Evolutionary conservation across 2,888 invertebrate species (phyloP).

Genomic region (Stenolophus ochropezus): DNA sequence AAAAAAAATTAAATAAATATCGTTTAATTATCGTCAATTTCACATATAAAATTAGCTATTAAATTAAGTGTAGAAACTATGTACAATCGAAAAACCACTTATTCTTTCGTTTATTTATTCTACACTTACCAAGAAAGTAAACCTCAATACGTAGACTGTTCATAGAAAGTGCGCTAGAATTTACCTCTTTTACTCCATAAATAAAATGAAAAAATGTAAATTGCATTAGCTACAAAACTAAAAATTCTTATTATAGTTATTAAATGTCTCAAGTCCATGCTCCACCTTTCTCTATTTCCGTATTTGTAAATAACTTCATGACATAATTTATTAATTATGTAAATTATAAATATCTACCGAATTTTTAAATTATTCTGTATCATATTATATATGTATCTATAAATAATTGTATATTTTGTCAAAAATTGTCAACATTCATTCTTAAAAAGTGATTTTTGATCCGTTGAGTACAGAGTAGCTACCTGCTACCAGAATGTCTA

Average conservation of each 20-base stretch:
- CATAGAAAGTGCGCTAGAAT: conserved; percentile 34
- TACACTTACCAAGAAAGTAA: conserved; percentile 36
- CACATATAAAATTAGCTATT: not conserved
- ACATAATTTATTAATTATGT: not conserved
- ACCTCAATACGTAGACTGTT: not conserved
- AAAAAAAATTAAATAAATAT: not conserved
- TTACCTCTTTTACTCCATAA: not conserved
- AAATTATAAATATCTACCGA: too few species aligned
- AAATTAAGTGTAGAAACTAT: not conserved
- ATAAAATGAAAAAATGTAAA: not conserved
- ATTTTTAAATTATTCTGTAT: too few species aligned
- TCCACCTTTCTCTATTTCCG: not conserved
- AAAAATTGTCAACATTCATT: too few species aligned
- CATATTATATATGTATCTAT: too few species aligned
- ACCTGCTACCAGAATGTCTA: too few species aligned
- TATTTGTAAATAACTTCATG: not conserved
- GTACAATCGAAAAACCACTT: not conserved
- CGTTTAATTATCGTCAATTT: not conserved
- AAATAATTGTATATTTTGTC: too few species aligned
- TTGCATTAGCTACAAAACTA: not conserved
- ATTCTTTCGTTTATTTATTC: conserved; percentile 9
- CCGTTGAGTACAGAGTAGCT: too few species aligned
- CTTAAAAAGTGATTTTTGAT: too few species aligned
- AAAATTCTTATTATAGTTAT: not conserved
- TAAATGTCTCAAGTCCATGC: not conserved